Evolutionary conservation across 1,140 invertebrate genomes (phyloP).

Genomic region (Archegozetes longisetosus): DNA sequence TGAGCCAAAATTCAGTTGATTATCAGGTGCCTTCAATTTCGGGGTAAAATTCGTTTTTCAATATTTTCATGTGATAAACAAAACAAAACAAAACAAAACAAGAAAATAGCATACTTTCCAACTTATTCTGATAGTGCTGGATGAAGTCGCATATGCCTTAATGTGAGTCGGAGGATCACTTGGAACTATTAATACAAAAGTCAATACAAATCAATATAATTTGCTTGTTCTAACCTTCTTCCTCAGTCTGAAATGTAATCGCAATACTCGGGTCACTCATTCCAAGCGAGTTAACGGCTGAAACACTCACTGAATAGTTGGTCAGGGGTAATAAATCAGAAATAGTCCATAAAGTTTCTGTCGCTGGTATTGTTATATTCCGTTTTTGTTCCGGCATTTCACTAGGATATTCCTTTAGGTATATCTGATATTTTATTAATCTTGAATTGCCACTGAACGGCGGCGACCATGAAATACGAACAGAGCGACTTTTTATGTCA

Average conservation of each 20-base stretch:
- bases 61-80: background rate
- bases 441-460: background rate
- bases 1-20: conserved; percentile 2
- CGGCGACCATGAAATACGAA: background rate
- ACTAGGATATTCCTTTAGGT: background rate
- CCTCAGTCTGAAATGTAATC: conserved; percentile 60
- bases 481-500: background rate
- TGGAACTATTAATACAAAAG: conserved; percentile 23
- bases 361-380: background rate
- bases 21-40: conserved; percentile 23
- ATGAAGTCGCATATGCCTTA: conserved; percentile 27
- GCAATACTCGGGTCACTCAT: conserved; percentile 68
- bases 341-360: conserved; percentile 53
- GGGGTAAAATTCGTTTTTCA: too few species aligned
- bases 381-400: background rate
- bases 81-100: background rate
- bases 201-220: background rate
- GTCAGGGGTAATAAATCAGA: conserved; percentile 63
- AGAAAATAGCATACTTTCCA: conserved; percentile 18
- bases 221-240: conserved; percentile 40
- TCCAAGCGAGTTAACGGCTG: conserved; percentile 48
- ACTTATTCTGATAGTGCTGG: conserved; percentile 24
- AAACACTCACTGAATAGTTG: conserved; percentile 70
- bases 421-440: conserved; percentile 1
- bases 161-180: conserved; percentile 28